Evolutionary conservation across 2,888 invertebrate genomes (phyloP).

Genomic region (Eledone cirrhosa): DNA sequence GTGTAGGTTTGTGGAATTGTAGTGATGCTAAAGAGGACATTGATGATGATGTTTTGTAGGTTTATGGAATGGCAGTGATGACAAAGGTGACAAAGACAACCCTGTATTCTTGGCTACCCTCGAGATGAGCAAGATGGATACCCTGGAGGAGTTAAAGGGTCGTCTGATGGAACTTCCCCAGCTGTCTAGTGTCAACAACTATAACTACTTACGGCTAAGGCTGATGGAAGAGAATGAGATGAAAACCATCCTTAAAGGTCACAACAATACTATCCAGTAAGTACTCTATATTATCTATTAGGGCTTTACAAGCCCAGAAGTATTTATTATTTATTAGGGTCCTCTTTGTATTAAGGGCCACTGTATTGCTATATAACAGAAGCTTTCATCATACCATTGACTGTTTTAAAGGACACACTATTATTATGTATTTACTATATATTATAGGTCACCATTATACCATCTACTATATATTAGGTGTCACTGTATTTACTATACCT

Average conservation of each 20-base stretch:
- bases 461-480: too few species aligned
- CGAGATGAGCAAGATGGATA: conserved; percentile 57
- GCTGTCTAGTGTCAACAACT: conserved; percentile 43
- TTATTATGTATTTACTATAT: too few species aligned
- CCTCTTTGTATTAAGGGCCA: too few species aligned
- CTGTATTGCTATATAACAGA: too few species aligned
- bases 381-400: background rate
- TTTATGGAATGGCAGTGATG: conserved; percentile 20
- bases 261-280: conserved; percentile 52
- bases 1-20: too few species aligned
- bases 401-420: too few species aligned
- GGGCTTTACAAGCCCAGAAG: too few species aligned
- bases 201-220: conserved; percentile 51
- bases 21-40: background rate
- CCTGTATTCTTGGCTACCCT: conserved; percentile 39
- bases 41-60: background rate
- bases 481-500: too few species aligned
- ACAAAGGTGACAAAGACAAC: background rate
- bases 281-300: conserved; percentile 31
- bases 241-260: conserved; percentile 46
- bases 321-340: too few species aligned
- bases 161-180: conserved; percentile 52
- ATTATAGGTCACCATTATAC: too few species aligned
- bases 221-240: conserved; percentile 46
- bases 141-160: conserved; percentile 57